Percentiles rank a stretch among this genome's conserved stretches.
Conservation (phyloP, 1,140 invertebrate species). For the Drosophila novamexicana region DNA sequence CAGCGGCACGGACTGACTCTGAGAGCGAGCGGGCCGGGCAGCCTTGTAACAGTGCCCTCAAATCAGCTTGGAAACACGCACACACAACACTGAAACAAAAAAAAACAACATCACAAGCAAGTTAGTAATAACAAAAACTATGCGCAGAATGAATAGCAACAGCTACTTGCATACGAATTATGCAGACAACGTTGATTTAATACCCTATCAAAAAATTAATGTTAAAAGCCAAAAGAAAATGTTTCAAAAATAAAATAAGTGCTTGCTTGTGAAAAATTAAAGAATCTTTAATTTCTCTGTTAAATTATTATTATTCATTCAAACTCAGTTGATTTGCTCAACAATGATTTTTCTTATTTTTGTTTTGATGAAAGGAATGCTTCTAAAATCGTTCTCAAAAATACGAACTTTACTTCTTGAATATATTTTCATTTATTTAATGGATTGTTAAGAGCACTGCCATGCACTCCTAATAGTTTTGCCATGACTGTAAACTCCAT, state of each 20-base stretch:
- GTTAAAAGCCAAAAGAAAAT: neutral
- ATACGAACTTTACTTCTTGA: too few species aligned
- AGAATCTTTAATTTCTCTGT: too few species aligned
- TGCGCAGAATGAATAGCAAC: conserved; percentile 45
- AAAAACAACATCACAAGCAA: conserved; percentile 10
- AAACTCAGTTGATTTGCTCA: too few species aligned
- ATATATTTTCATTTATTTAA: too few species aligned
- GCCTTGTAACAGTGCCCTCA: conserved; percentile 81
- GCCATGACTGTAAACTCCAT: neutral
- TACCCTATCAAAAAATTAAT: neutral
- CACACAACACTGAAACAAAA: conserved; percentile 30
- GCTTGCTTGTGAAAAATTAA: neutral
- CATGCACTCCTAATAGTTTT: neutral
- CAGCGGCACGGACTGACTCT: conserved; percentile 8
- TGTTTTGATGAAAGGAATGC: too few species aligned
- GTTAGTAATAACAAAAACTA: conserved; percentile 35
- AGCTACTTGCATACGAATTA: conserved; percentile 14
- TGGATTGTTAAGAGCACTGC: too few species aligned
- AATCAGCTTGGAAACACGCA: conserved; percentile 70
- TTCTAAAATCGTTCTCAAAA: too few species aligned
- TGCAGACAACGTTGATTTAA: neutral
- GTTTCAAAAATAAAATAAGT: too few species aligned
- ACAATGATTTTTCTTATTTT: too few species aligned
- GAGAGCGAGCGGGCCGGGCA: conserved; percentile 46
- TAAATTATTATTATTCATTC: too few species aligned